These are phyloP conservation scores for Leucoraja erinaceus DNA, from an alignment of 2,113 vertebrate species.

Conservation along the genomic window DNA sequence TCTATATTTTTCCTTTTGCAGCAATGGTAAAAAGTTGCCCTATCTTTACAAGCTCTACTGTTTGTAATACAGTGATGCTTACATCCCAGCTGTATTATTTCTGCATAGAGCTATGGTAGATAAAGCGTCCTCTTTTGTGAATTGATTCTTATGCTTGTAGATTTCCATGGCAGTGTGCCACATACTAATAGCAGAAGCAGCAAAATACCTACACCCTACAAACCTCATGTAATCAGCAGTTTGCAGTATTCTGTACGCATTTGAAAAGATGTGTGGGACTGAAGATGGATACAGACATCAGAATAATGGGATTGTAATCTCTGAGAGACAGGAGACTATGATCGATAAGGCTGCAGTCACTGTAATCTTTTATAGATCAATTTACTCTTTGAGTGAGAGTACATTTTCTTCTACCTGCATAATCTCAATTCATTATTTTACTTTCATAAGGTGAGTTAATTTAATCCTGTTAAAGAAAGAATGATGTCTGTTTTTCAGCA, in stretches of 20 bases:
- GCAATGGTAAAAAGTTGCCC: neutral
- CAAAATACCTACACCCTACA: neutral
- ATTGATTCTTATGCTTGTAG: neutral
- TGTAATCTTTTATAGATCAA: slow-evolving; percentile 36
- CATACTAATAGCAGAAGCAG: neutral
- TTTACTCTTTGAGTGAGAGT: neutral
- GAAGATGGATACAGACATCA: slow-evolving; percentile 30
- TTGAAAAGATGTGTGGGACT: slow-evolving; percentile 20
- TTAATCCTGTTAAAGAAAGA: neutral
- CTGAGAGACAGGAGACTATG: slow-evolving; percentile 18
- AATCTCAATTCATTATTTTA: slow-evolving; percentile 26
- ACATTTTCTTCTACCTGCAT: slow-evolving; percentile 1
- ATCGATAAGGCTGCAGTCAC: neutral
- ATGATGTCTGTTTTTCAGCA: neutral
- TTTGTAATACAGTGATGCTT: neutral
- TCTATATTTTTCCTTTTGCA: neutral
- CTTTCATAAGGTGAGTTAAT: slow-evolving; percentile 16
- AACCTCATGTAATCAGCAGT: neutral
- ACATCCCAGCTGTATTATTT: neutral
- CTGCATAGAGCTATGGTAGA: neutral
- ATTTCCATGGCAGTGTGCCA: neutral
- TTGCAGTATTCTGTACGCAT: slow-evolving; percentile 7
- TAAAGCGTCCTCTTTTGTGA: neutral
- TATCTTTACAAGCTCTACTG: neutral
- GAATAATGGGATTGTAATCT: slow-evolving; percentile 31